Percentiles rank a stretch among this genome's conserved stretches.
Conservation (phyloP, 2,113 vertebrate species). For the Nycticebus coucang region DNA sequence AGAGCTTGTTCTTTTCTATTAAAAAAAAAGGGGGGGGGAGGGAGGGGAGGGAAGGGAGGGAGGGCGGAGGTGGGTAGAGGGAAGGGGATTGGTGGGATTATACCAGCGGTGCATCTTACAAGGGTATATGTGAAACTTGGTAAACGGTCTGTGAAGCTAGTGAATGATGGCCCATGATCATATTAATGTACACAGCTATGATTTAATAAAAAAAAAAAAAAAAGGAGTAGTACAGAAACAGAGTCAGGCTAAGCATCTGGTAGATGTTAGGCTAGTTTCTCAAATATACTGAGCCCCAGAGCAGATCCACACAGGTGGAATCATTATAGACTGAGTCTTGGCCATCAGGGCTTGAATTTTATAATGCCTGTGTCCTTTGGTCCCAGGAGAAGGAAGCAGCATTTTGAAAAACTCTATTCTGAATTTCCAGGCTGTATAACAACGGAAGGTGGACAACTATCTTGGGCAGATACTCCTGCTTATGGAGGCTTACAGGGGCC, state of each 20-base stretch:
- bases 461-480: constrained; percentile 86
- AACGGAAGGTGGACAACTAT: constrained; percentile 88
- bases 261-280: constrained; percentile 32
- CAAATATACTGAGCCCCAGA: not conserved
- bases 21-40: not conserved
- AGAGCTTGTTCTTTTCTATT: constrained; percentile 7
- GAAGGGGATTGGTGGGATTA: too few species aligned
- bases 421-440: constrained; percentile 89
- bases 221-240: not conserved
- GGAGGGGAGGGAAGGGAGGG: too few species aligned
- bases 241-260: constrained; percentile 15
- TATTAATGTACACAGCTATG: too few species aligned
- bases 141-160: too few species aligned
- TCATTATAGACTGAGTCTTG: not conserved
- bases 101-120: too few species aligned
- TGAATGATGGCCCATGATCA: too few species aligned
- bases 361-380: not conserved
- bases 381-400: not conserved
- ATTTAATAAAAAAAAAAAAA: too few species aligned
- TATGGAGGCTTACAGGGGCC: constrained; percentile 88
- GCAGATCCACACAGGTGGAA: not conserved
- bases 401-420: constrained; percentile 41
- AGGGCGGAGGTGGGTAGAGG: too few species aligned
- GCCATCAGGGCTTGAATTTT: not conserved
- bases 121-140: too few species aligned